phyloP scores from a whole-genome alignment of 2,113 vertebrate genomes.

The Polyodon spathula region DNA sequence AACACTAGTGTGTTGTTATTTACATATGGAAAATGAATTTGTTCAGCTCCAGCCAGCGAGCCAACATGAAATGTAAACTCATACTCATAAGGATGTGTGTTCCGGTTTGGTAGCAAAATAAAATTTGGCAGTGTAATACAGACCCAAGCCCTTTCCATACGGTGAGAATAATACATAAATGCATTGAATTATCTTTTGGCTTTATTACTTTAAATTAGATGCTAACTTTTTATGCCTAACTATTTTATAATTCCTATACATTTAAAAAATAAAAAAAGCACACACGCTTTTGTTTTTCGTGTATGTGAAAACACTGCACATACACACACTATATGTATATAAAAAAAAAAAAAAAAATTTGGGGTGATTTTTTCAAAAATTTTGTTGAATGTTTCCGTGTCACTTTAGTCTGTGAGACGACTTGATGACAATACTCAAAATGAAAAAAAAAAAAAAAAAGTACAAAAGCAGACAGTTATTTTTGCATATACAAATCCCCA shows the following conservation, averaged over 20 bases:
- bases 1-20: background rate
- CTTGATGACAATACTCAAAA: conserved; percentile 82
- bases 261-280: conserved; percentile 18
- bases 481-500: conserved; percentile 81
- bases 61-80: background rate
- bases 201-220: too few species aligned
- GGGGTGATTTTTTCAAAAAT: too few species aligned
- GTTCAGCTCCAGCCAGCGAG: background rate
- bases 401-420: too few species aligned
- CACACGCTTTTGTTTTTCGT: too few species aligned
- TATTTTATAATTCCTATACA: conserved; percentile 26
- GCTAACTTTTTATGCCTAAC: background rate
- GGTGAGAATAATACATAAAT: background rate
- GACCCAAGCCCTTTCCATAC: background rate
- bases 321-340: conserved; percentile 35
- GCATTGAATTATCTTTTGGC: too few species aligned
- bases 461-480: conserved; percentile 87
- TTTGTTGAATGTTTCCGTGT: too few species aligned
- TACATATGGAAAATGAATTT: background rate
- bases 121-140: background rate
- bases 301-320: conserved; percentile 35
- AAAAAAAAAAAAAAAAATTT: conserved; percentile 28
- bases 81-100: background rate
- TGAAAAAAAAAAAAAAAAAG: conserved; percentile 77
- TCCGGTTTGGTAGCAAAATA: background rate